Evolutionary conservation across 2,797 vertebrate genomes (phyloP).

Genomic region (Podarcis lilfordi): DNA sequence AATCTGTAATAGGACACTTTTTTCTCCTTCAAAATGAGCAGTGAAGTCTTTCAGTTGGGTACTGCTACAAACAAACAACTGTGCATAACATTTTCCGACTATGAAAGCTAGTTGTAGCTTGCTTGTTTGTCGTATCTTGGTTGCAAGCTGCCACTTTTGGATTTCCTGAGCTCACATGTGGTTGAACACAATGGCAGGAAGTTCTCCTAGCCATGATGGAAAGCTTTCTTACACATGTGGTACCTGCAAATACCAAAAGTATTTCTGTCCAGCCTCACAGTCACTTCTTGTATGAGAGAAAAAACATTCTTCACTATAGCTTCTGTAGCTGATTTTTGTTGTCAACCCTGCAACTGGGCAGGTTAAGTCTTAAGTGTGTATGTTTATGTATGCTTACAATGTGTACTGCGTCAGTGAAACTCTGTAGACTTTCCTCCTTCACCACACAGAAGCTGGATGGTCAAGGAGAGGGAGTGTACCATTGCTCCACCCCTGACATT

Average conservation of each 20-base stretch:
- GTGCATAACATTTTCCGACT: not conserved
- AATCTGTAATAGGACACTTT: not conserved
- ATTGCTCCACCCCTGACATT: not conserved
- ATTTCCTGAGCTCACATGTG: conserved; percentile 37
- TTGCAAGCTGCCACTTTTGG: not conserved
- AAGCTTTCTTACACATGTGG: conserved; percentile 32
- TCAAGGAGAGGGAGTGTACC: not conserved
- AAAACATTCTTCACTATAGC: not conserved
- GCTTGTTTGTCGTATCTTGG: conserved; percentile 20
- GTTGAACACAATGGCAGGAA: conserved; percentile 54
- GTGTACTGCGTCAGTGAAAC: no score
- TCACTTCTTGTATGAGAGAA: conserved; percentile 25
- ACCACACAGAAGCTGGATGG: no score
- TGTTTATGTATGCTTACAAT: no score
- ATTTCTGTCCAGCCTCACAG: conserved; percentile 2
- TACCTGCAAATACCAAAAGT: conserved; percentile 4
- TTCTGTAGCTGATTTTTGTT: not conserved
- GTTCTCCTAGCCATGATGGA: not conserved
- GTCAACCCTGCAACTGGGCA: no score
- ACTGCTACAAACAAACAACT: not conserved
- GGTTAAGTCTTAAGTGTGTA: not conserved
- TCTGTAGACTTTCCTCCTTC: no score
- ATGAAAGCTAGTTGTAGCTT: not conserved
- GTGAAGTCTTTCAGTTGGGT: conserved; percentile 7
- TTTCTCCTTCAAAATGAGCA: conserved; percentile 16